Evolutionary conservation across 2,797 vertebrate genomes (phyloP), one percentile per base, ranked within the genome.

Genomic region (Saguinus oedipus): DNA sequence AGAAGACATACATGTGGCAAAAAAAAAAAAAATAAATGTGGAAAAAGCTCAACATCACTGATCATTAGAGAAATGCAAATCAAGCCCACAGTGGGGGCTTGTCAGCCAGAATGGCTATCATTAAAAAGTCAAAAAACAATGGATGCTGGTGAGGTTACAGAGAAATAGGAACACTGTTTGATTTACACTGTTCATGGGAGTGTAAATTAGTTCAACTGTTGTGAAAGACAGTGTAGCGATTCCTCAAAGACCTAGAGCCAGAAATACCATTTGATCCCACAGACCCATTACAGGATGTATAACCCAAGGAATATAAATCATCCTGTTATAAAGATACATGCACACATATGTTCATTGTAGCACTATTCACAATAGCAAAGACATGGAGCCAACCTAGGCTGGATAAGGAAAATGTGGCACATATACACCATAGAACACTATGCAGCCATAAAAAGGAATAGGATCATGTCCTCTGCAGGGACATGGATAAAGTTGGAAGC

Each of bases 291-390:
- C 0, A 33, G 64, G 15, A 68, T 9, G 33, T n/a, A 68, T 19
- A 68, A n/a, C 7, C 15, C 64, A 19, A 68, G 7, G 61, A 19
- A 68, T 68, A 68, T n/a, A n/a, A n/a, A 68, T n/a, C 33, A 68
- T 68, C 19, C 64, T 68, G 33, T 68, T 68, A n/a, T 19, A 68
- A 68, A 17, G 64, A 68, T 8, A 68, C 64, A 68, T 9, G 33
- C 33, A n/a, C 0, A 0, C 64, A 17, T n/a, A n/a, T n/a, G 33
- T n/a, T 68, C 33, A 68, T 0, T 9, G 64, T 17, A 68, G 33
- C 33, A 9, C 64, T 68, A 68, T 68, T 68, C 64, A 68, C 64
- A n/a, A 68, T 8, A n/a, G 33, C 33, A 68, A 33, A n/a, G 64
- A 68, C 7, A 68, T n/a, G 64, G 64, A 19, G 33, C n/a, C 15